A percentile compares a stretch with the other conserved stretches of the same genome.
phyloP scores from a whole-genome alignment of 2,113 vertebrate genomes.

The Plecotus auritus region DNA sequence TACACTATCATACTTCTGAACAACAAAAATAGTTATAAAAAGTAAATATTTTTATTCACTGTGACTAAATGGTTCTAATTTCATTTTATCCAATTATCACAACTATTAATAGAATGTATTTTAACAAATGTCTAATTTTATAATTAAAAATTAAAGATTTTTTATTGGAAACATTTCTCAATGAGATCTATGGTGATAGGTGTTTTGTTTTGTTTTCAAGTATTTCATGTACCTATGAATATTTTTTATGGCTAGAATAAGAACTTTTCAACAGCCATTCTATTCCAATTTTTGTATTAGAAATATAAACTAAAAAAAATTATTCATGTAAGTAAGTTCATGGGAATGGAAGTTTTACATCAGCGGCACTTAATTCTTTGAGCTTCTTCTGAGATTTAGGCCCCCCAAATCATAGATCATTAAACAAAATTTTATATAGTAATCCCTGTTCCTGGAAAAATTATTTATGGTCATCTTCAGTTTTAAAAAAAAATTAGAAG shows the following conservation, averaged over 20 bases:
- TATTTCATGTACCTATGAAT: not conserved
- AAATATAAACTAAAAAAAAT: constrained; percentile 7
- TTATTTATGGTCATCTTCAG: not conserved
- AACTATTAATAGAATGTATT: not conserved
- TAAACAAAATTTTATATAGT: not conserved
- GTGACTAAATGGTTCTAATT: not conserved
- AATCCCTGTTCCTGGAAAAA: not conserved
- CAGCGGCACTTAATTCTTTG: not conserved
- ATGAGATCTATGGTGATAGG: not conserved
- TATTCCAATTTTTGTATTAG: not conserved
- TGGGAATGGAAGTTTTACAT: not conserved
- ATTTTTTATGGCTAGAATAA: not conserved
- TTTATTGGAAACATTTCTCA: constrained; percentile 27
- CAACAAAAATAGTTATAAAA: constrained; percentile 19
- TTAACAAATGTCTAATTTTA: not conserved
- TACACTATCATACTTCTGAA: not conserved
- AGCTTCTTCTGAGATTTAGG: not conserved
- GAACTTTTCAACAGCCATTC: not conserved
- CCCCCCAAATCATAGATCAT: not conserved
- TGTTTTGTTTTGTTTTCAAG: constrained; percentile 7
- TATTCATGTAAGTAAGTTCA: not conserved
- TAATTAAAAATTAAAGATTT: not conserved
- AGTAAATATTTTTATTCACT: not conserved
- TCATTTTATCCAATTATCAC: not conserved
- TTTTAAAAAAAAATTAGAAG: not conserved